Conservation (phyloP, 2,888 invertebrate species). For the Eupithecia vulgata region DNA sequence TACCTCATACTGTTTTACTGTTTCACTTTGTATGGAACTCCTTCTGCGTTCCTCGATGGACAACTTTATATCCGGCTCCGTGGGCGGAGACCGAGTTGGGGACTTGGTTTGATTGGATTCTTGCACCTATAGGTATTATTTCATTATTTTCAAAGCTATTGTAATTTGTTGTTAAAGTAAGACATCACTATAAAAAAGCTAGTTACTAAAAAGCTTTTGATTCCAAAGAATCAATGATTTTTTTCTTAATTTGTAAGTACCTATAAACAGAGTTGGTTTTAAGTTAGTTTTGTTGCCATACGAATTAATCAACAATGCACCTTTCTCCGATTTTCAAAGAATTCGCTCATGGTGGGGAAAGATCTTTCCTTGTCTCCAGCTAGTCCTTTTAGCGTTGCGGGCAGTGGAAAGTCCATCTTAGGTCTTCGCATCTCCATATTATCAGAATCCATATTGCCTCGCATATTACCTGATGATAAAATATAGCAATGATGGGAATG, state of each 20-base stretch:
- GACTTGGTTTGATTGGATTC: slow-evolving; percentile 49
- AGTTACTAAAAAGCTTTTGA: not conserved
- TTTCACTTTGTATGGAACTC: slow-evolving; percentile 46
- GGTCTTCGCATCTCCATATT: slow-evolving; percentile 71
- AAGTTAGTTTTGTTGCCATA: not conserved
- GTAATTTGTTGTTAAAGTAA: not conserved
- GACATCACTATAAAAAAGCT: not conserved
- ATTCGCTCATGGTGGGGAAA: slow-evolving; percentile 81
- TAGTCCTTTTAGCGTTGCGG: slow-evolving; percentile 66
- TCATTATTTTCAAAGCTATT: not conserved
- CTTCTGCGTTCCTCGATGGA: slow-evolving; percentile 49
- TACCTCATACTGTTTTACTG: slow-evolving; percentile 54
- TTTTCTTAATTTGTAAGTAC: not conserved
- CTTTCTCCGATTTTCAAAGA: slow-evolving; percentile 72
- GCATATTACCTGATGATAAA: slow-evolving; percentile 61
- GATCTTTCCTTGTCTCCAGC: slow-evolving; percentile 64
- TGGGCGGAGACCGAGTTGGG: slow-evolving; percentile 53
- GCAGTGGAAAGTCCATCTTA: slow-evolving; percentile 74
- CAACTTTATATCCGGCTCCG: slow-evolving; percentile 45
- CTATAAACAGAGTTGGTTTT: not conserved
- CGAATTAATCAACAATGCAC: slow-evolving; percentile 45
- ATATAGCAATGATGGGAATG: slow-evolving; percentile 12
- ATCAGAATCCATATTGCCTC: slow-evolving; percentile 62
- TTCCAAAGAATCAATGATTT: not conserved
- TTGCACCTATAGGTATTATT: slow-evolving; percentile 28